Percentiles rank a stretch among this genome's conserved stretches.
Conservation (phyloP, 2,888 invertebrate species). For the Hirtodrosophila cameraria region DNA sequence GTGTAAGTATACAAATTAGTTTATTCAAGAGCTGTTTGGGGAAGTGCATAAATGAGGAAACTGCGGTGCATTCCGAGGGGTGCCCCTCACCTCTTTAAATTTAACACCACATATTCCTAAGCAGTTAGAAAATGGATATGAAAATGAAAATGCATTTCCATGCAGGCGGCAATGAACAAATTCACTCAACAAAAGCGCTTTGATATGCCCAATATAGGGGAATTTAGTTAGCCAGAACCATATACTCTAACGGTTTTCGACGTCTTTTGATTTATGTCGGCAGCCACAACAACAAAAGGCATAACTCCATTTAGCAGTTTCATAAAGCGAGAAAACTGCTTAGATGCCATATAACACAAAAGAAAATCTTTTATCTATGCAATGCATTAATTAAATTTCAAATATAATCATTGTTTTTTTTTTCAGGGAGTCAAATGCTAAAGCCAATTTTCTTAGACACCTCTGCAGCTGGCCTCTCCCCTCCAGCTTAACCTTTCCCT, state of each 20-base stretch:
- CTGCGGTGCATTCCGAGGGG: slow-evolving; percentile 20
- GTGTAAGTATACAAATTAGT: slow-evolving; percentile 38
- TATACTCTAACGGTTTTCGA: slow-evolving; percentile 36
- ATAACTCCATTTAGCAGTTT: slow-evolving; percentile 39
- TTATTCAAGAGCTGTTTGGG: slow-evolving; percentile 43
- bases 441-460: not conserved
- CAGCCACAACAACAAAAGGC: slow-evolving; percentile 36
- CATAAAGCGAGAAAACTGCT: slow-evolving; percentile 21
- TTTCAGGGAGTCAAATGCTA: slow-evolving; percentile 1
- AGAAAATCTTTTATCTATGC: slow-evolving; percentile 23
- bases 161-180: slow-evolving; percentile 54
- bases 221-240: slow-evolving; percentile 4
- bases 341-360: slow-evolving; percentile 21
- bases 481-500: not conserved
- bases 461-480: slow-evolving; percentile 18
- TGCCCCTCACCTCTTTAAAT: slow-evolving; percentile 13
- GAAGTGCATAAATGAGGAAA: slow-evolving; percentile 63
- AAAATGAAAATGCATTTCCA: slow-evolving; percentile 59
- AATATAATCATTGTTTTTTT: slow-evolving; percentile 22
- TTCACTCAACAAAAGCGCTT: slow-evolving; percentile 61
- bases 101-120: slow-evolving; percentile 17
- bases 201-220: slow-evolving; percentile 38
- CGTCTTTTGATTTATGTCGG: slow-evolving; percentile 49
- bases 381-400: slow-evolving; percentile 45
- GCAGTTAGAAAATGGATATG: slow-evolving; percentile 43